Base-by-base conservation (phyloP, 2,797 vertebrate species). In the Enteromius viviparus region DNA sequence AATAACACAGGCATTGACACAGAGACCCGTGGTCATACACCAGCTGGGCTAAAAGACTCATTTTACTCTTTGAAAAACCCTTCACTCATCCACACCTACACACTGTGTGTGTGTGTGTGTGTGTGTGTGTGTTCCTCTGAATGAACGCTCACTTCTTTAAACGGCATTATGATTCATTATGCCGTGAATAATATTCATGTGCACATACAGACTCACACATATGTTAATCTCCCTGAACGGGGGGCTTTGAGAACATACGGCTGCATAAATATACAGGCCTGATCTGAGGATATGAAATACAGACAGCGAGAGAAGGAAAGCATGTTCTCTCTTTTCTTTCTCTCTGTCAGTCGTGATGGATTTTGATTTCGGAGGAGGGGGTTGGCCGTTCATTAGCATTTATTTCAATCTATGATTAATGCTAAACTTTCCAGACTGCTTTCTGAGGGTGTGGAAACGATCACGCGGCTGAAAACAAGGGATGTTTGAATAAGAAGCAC, bases 161-260 rank as follows among this genome's bases (percentile, higher is more conserved):
- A 91, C 89, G 83, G 85, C 89, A 90, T 94, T 93, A 93, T 94
- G 92, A 94, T 92, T 90, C 90, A 90, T 89, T 83, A 87, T 60
- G 87, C 90, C 15, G 89, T 90, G 93, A 94, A 94, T 95, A 92
- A 92, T 89, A 87, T 81, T 1, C 83, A 82, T 83, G 62, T 78
- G 77, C 82, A 76, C 62, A 82, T 26, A 26, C 80, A 75, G 65
- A 62, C 37, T 47, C 58, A 34, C 72, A 64, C 84, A 62, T 37
- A 85, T 69, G 69, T 60, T 64, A 60, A 83, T 89, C 87, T 85
- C 72, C 89, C 88, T 90, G 88, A 89, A 82, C 70, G 89, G 89
- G 79, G 32, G 55, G 29, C 81, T 68, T 77, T 60, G 79, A 32
- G 15, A 84, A 79, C 87, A 76, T 91, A 87, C 87, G 65, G 85